These are phyloP conservation scores for Aurelia sp. DNA, from an alignment of 30 jellyfish, hydroid and myxozoan species.

Conservation along the genomic window DNA sequence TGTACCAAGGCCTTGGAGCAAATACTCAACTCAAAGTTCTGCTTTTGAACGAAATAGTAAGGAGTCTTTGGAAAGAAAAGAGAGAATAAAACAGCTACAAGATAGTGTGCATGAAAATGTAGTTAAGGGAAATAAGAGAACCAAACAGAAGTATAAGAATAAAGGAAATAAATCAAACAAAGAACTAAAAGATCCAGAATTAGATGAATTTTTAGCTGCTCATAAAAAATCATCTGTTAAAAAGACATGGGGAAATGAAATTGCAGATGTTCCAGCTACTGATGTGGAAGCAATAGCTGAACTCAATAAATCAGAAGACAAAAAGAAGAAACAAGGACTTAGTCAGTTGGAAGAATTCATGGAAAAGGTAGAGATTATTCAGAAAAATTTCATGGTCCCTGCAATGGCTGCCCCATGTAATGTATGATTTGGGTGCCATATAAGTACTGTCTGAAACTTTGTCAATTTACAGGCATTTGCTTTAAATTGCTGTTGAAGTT, in stretches of 20 bases:
- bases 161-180: background rate
- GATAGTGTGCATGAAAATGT: conserved; percentile 2
- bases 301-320: no score
- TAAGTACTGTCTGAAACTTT: no score
- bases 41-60: conserved; percentile 69
- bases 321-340: no score
- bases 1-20: conserved; percentile 99
- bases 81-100: conserved; percentile 76
- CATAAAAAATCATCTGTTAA: conserved; percentile 72
- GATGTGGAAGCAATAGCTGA: no score
- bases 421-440: no score
- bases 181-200: conserved; percentile 53
- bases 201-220: conserved; percentile 76
- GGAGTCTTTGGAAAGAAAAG: conserved; percentile 73
- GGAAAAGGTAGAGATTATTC: no score
- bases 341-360: no score
- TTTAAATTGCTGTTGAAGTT: no score
- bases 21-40: conserved; percentile 86
- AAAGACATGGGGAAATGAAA: conserved; percentile 87
- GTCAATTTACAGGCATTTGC: no score
- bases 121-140: background rate
- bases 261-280: background rate
- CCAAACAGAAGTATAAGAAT: conserved; percentile 6
- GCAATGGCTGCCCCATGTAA: no score
- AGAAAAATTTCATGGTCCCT: no score